These are phyloP conservation scores for Boloria euphrosyne DNA, from an alignment of 2,888 invertebrate species.

Conservation along the genomic window DNA sequence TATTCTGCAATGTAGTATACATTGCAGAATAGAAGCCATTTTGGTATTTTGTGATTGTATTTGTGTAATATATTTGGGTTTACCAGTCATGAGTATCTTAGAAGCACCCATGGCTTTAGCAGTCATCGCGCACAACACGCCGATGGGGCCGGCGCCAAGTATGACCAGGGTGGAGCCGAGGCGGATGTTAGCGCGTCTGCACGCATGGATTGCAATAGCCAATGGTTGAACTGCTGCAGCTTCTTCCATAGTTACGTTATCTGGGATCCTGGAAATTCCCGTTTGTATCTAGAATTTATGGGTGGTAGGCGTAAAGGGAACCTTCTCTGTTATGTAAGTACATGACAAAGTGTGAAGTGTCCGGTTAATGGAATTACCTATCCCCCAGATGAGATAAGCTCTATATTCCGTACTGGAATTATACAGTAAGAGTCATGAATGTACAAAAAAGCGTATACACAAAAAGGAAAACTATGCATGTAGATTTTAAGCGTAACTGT, in stretches of 20 bases:
- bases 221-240: slow-evolving; percentile 96
- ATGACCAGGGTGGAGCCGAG: slow-evolving; percentile 87
- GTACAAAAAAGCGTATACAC: neutral
- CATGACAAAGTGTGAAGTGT: too few species aligned
- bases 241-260: slow-evolving; percentile 93
- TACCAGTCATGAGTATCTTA: slow-evolving; percentile 89
- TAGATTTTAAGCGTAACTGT: too few species aligned
- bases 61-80: neutral
- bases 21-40: too few species aligned
- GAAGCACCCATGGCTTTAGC: slow-evolving; percentile 94
- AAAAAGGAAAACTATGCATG: neutral
- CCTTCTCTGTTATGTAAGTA: too few species aligned
- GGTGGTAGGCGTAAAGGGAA: too few species aligned
- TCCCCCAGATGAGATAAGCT: too few species aligned
- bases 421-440: too few species aligned
- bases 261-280: slow-evolving; percentile 77
- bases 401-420: too few species aligned
- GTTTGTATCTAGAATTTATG: too few species aligned
- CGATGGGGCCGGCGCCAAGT: slow-evolving; percentile 93
- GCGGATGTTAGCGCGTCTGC: slow-evolving; percentile 89
- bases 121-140: slow-evolving; percentile 88
- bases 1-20: too few species aligned
- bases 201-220: slow-evolving; percentile 96
- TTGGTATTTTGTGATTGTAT: too few species aligned
- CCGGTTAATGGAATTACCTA: too few species aligned